Base-by-base conservation (phyloP, 2,888 invertebrate genomes). In the Ctenicera cuprea region DNA sequence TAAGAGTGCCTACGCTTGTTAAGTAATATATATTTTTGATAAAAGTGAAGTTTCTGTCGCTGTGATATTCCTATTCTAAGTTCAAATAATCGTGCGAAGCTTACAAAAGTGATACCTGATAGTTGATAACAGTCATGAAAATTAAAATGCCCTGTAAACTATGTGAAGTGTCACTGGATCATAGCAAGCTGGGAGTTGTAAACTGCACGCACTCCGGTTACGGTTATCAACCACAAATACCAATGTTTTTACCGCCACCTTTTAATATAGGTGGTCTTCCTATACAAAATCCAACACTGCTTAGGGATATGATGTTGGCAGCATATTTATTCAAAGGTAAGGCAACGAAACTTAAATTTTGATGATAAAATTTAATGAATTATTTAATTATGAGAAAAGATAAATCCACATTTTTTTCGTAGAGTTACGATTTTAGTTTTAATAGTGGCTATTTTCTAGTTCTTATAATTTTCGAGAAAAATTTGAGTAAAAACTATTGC, bases 301-400 rank as follows among this genome's bases (percentile, higher is more conserved):
- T 91, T 82, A 90, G 90, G 87, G 91, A 92, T 85, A 89, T 91
- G 89, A 89, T 91, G 88, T 87, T 92, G 81, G 90, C 91, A 77
- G 90, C 91, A 80, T 91, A 90, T 87, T 88, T 91, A 85, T 88
- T 92, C 81, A 89, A 89, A 91, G 91, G 91, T 91, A 88, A 88
- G 85, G n/a, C 2, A 18, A 9, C 33, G 7, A 9, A 33, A 26
- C 26, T 33, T 5, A 9, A 33, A 33, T 8, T 5, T 33, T 33
- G 33, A 33, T 26, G n/a, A n/a, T n/a, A n/a, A n/a, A n/a, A n/a
- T n/a, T n/a, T n/a, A n/a, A n/a, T n/a, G n/a, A n/a, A n/a, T n/a
- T n/a, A n/a, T n/a, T n/a, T n/a, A n/a, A n/a, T n/a, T n/a, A n/a
- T n/a, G n/a, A n/a, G n/a, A n/a, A n/a, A n/a, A n/a, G n/a, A n/a